phyloP scores from a whole-genome alignment of 2,888 invertebrate species.

The Cyrtodaria siliqua region DNA sequence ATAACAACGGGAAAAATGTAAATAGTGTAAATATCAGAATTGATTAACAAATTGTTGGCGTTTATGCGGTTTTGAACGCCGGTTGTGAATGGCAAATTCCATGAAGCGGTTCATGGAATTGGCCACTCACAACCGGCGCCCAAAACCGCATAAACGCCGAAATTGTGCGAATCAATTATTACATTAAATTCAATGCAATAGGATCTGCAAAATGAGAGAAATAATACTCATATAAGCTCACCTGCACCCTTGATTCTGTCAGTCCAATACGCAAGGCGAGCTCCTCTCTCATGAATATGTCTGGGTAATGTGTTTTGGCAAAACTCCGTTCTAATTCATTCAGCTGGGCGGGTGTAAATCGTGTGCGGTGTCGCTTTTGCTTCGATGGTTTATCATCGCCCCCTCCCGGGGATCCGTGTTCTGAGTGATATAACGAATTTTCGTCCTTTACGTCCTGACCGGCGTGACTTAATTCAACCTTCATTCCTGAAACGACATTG shows the following conservation, averaged over 20 bases:
- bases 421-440: conserved; percentile 51
- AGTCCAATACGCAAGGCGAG: conserved; percentile 98
- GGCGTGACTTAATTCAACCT: conserved; percentile 21
- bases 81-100: too few relatives aligned
- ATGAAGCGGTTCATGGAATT: too few relatives aligned
- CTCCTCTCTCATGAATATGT: conserved; percentile 99
- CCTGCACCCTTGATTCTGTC: conserved; percentile 98
- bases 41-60: too few relatives aligned
- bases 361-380: conserved; percentile 97
- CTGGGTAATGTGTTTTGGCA: conserved; percentile 98
- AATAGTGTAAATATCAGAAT: too few relatives aligned
- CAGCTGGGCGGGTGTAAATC: conserved; percentile 98
- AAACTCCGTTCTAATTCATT: conserved; percentile 98
- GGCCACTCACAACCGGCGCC: too few relatives aligned
- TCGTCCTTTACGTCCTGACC: conserved; percentile 59
- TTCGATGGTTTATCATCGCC: conserved; percentile 92
- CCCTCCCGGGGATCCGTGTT: conserved; percentile 57
- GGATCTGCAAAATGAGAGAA: too few relatives aligned
- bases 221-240: too few relatives aligned
- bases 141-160: too few relatives aligned
- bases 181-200: too few relatives aligned
- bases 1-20: too few relatives aligned
- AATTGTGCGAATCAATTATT: too few relatives aligned
- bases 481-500: conserved; percentile 25
- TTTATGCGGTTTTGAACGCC: too few relatives aligned